phyloP scores from a whole-genome alignment of 2,888 invertebrate species.

The Flexamia atlantica region DNA sequence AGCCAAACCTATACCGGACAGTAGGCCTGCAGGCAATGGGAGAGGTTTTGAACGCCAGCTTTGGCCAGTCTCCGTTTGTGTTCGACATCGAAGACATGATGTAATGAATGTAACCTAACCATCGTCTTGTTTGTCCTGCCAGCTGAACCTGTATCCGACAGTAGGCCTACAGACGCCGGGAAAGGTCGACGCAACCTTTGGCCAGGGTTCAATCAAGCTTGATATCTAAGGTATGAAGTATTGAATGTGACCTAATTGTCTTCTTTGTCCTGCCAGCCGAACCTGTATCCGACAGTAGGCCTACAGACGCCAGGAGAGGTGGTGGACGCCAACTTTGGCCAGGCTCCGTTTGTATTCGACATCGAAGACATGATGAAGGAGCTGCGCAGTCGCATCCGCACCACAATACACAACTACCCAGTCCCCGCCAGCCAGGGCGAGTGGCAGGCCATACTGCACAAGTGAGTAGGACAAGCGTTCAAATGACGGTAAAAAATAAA shows the following conservation, averaged over 20 bases:
- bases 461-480: too few relatives aligned
- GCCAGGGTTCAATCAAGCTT: too few relatives aligned
- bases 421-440: constrained; percentile 92
- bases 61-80: constrained; percentile 96
- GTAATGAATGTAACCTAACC: constrained; percentile 70
- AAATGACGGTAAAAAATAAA: too few relatives aligned
- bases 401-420: constrained; percentile 92
- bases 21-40: constrained; percentile 99
- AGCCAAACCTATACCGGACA: constrained; percentile 96
- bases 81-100: too few relatives aligned
- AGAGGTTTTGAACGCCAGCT: constrained; percentile 98
- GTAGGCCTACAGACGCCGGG: constrained; percentile 99
- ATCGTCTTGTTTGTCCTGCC: constrained; percentile 66
- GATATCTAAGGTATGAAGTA: too few relatives aligned
- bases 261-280: constrained; percentile 80
- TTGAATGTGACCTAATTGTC: constrained; percentile 70
- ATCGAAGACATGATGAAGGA: constrained; percentile 98
- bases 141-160: constrained; percentile 98
- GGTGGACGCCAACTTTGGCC: constrained; percentile 99
- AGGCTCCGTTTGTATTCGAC: constrained; percentile 97
- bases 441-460: constrained; percentile 95
- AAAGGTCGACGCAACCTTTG: constrained; percentile 86
- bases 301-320: constrained; percentile 99
- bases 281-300: constrained; percentile 98
- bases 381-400: constrained; percentile 87